These are phyloP conservation scores for Liposcelis brunnea DNA, from an alignment of 2,888 invertebrate species.

Conservation along the genomic window DNA sequence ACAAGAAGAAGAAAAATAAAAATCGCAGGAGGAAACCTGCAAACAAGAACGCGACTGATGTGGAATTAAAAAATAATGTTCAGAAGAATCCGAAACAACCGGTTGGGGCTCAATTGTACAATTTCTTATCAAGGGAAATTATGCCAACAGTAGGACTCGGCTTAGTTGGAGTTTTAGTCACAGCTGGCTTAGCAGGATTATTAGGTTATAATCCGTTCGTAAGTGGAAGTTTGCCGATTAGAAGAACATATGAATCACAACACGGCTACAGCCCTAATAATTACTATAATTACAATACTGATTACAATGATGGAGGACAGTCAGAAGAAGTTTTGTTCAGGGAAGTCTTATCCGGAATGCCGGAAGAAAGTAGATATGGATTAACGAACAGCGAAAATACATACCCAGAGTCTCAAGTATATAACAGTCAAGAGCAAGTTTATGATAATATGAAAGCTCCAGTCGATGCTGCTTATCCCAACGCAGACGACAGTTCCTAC, in stretches of 20 bases:
- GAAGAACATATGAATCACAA: conserved; percentile 7
- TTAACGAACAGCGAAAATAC: background rate
- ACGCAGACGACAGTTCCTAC: no score
- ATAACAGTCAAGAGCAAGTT: conserved; percentile 5
- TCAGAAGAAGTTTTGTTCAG: conserved; percentile 4
- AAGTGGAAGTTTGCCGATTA: background rate
- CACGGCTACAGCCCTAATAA: conserved; percentile 5
- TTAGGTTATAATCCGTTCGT: conserved; percentile 25
- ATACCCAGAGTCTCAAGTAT: conserved; percentile 2
- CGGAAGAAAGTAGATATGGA: conserved; percentile 1
- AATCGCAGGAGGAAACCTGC: conserved; percentile 27
- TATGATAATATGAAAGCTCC: background rate
- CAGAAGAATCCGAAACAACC: conserved; percentile 11
- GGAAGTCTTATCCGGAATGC: conserved; percentile 5
- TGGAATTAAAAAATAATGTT: conserved; percentile 26
- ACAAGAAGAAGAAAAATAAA: conserved; percentile 25
- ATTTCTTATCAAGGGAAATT: conserved; percentile 58
- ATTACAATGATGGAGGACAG: background rate
- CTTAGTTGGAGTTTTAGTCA: conserved; percentile 51
- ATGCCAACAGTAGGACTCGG: conserved; percentile 69
- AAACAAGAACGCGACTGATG: conserved; percentile 29
- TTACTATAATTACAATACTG: conserved; percentile 2
- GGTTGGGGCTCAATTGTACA: conserved; percentile 33
- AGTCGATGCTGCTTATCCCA: no score
- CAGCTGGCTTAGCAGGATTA: conserved; percentile 58